Percentiles rank a stretch among this genome's conserved stretches.
phyloP scores from a whole-genome alignment of 2,113 vertebrate genomes.

The Calonectris borealis region DNA sequence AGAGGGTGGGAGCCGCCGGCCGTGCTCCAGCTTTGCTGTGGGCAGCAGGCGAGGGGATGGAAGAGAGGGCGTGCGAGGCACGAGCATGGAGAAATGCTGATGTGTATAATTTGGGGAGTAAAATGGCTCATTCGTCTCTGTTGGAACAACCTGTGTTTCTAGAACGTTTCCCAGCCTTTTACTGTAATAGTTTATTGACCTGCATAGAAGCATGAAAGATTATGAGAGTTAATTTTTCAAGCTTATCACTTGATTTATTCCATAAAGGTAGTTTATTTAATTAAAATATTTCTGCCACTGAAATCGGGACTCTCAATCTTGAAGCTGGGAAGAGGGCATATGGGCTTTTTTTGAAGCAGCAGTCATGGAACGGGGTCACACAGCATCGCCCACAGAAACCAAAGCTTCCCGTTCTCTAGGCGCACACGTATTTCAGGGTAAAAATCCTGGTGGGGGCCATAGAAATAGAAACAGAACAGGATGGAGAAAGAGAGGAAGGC shows the following conservation, averaged over 20 bases:
- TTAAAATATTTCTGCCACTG: slow-evolving; percentile 36
- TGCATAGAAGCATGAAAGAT: not conserved
- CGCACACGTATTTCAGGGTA: not conserved
- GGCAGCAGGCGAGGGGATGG: not conserved
- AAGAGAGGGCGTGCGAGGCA: not conserved
- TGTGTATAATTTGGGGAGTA: not conserved
- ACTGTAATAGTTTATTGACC: slow-evolving; percentile 47
- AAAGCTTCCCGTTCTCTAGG: not conserved
- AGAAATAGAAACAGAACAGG: not conserved
- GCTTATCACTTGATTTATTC: slow-evolving; percentile 48
- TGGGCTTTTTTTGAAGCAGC: not conserved
- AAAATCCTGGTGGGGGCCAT: not conserved
- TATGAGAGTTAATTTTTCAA: slow-evolving; percentile 47
- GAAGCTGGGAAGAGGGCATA: not conserved
- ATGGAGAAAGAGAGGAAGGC: not conserved
- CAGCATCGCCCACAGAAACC: not conserved
- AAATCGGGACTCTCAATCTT: not conserved
- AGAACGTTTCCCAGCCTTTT: slow-evolving; percentile 20
- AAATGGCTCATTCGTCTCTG: not conserved
- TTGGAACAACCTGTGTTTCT: not conserved
- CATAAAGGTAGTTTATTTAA: slow-evolving; percentile 45
- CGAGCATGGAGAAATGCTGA: not conserved
- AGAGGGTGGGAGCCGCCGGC: not conserved
- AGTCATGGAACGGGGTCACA: not conserved
- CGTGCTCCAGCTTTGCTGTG: not conserved